A percentile compares a stretch with the other conserved stretches of the same genome.
phyloP scores from a whole-genome alignment of 2,113 vertebrate species.

The Promerops cafer region DNA sequence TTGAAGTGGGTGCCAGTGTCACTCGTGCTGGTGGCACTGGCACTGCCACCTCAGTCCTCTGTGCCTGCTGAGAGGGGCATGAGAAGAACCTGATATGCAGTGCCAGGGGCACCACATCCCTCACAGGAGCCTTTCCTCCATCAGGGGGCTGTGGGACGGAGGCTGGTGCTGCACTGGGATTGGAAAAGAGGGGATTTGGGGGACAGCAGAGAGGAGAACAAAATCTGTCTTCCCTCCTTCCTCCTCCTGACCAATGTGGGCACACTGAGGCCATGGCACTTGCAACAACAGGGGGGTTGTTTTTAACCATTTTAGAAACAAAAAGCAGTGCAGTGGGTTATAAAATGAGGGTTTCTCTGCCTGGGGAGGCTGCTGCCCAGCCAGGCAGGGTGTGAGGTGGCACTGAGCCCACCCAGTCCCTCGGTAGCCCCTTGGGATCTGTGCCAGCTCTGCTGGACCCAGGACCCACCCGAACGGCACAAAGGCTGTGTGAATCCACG shows the following conservation, averaged over 20 bases:
- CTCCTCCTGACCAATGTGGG: neutral
- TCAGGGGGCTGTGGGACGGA: neutral
- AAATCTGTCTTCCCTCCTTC: neutral
- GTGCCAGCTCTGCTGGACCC: neutral
- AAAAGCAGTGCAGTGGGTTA: neutral
- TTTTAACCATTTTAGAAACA: neutral
- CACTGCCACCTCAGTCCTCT: fast-evolving
- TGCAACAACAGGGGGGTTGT: fast-evolving
- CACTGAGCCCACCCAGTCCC: neutral
- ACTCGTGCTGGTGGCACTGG: neutral
- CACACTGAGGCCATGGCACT: neutral
- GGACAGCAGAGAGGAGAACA: neutral
- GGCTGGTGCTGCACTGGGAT: neutral
- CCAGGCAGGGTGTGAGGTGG: neutral
- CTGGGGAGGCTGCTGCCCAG: neutral
- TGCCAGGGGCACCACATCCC: neutral
- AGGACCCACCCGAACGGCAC: fast-evolving
- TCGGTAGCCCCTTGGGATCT: neutral
- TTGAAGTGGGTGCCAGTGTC: neutral
- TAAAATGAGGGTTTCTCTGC: neutral
- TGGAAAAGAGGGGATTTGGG: neutral
- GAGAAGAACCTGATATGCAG: neutral
- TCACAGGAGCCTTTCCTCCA: fast-evolving
- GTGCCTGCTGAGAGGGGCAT: fast-evolving
- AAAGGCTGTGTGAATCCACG: neutral